Base-by-base conservation (phyloP, 2,797 vertebrate genomes). In the Perodicticus potto region DNA sequence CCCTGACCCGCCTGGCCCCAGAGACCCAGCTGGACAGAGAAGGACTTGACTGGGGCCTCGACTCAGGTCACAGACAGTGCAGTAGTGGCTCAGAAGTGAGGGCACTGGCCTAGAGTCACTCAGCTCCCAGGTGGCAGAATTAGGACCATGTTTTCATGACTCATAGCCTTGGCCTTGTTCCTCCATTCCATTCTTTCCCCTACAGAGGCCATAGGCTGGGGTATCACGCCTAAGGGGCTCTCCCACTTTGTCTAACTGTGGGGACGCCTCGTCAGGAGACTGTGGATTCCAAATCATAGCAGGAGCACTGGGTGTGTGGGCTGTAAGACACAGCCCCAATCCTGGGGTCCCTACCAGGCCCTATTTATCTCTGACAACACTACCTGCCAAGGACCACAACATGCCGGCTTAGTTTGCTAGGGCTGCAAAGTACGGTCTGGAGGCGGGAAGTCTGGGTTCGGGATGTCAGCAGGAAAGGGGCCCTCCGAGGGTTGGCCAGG, bases 1-100 rank as follows among this genome's bases (percentile, higher is more conserved):
- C 67, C 13, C 14, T 43, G 13, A 0, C 27, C 19, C 0, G 9
- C 40, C 40, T 45, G 0, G 9, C 53, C 7, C 32, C 55, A 17
- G 55, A 32, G 61, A 72, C 40, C 63, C 3, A 11, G 53, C 17
- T 53, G 27, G 67, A 45, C 45, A 53, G 13, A 23, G 53, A 43
- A 43, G 43, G 65, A 22, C 12, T 8, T 23, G 53, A 2, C n/a
- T 25, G 13, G 40, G 40, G 40, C 72, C 40, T 43, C 40, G 43
- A 37, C 3, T 0, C 25, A 53, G 3, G 49, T 53, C 49, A 53
- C 9, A 53, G 49, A 53, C 12, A 10, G 23, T 43, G 22, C 72
- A 43, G 72, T 27, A 40, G 14, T 20, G 13, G 23, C 23, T 73
- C 23, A 43, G 40, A 14, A 6, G 37, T 40, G 22, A 34, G 34